Conservation (phyloP, 2,888 invertebrate genomes). For the Hipparchia sbordonii region DNA sequence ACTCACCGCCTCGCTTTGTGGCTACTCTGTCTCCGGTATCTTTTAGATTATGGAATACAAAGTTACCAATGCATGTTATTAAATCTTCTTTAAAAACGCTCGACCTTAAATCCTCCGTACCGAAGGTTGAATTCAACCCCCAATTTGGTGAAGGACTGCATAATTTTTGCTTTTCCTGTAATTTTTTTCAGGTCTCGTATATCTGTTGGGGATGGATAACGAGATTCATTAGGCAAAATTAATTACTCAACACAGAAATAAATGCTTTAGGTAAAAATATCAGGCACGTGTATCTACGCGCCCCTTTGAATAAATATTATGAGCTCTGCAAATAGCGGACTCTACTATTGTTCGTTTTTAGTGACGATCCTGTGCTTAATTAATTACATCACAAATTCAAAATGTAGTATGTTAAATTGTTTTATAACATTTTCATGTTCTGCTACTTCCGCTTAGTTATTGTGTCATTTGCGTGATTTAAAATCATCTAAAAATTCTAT, state of each 20-base stretch:
- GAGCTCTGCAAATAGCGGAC: conserved; percentile 12
- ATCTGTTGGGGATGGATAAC: conserved; percentile 21
- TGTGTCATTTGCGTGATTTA: background rate
- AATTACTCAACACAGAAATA: conserved; percentile 19
- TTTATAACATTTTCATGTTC: conserved; percentile 1
- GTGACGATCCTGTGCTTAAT: conserved; percentile 9
- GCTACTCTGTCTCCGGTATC: conserved; percentile 74
- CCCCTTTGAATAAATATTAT: conserved; percentile 23
- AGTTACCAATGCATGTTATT: conserved; percentile 47
- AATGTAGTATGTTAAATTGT: conserved; percentile 1
- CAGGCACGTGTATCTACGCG: conserved; percentile 11
- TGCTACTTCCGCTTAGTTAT: background rate
- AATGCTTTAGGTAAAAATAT: conserved; percentile 5
- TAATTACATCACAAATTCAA: background rate
- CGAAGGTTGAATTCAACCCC: conserved; percentile 27
- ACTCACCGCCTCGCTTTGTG: conserved; percentile 71
- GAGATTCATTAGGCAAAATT: conserved; percentile 22
- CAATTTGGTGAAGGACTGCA: background rate
- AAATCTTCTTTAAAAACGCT: conserved; percentile 39
- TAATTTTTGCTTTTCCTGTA: background rate
- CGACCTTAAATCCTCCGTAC: conserved; percentile 43
- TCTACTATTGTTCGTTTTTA: conserved; percentile 14
- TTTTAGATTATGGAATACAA: conserved; percentile 65
- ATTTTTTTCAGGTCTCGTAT: conserved; percentile 21
- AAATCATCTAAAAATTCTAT: background rate